Conservation (phyloP, 1,140 invertebrate species). For the Rhopalosiphum padi region DNA sequence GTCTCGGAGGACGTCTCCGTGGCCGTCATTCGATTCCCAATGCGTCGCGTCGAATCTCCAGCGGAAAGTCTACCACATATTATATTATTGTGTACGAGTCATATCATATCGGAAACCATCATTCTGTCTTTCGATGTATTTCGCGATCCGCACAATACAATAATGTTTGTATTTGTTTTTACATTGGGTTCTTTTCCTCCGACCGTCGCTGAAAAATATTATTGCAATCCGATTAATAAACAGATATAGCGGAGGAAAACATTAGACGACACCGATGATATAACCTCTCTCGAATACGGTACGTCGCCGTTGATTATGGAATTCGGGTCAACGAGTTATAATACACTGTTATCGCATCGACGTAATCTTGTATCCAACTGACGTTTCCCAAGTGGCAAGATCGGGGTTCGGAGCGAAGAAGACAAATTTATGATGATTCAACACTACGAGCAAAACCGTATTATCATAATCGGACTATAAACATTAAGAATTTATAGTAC, state of each 20-base stretch:
- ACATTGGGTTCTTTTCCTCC: background rate
- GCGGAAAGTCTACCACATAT: background rate
- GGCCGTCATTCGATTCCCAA: background rate
- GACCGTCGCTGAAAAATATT: background rate
- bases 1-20: background rate
- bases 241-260: background rate
- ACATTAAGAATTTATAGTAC: background rate
- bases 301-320: background rate
- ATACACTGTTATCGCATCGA: background rate
- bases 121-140: background rate
- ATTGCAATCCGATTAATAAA: background rate
- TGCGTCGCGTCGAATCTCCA: background rate
- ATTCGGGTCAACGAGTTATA: constrained; percentile 19
- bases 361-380: background rate
- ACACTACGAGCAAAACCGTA: background rate
- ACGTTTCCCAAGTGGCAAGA: background rate
- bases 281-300: background rate
- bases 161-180: background rate
- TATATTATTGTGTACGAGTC: background rate
- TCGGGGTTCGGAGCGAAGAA: background rate
- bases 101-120: too few species aligned
- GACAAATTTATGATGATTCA: constrained; percentile 33
- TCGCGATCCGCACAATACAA: background rate
- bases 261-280: background rate
- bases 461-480: background rate